These are phyloP conservation scores for Stegostoma tigrinum DNA, from an alignment of 2,113 vertebrate genomes.

Conservation along the genomic window DNA sequence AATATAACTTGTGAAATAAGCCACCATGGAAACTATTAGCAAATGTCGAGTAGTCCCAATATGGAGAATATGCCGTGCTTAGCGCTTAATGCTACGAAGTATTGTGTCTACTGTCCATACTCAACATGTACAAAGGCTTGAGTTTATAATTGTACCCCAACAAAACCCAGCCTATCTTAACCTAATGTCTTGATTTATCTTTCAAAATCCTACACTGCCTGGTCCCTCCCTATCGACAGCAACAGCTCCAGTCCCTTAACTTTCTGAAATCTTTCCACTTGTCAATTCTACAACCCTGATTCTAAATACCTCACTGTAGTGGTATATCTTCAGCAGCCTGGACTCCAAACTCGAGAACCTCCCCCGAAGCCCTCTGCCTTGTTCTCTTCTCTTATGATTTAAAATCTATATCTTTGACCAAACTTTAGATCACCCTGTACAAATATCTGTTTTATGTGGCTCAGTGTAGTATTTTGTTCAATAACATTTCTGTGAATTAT, in stretches of 20 bases:
- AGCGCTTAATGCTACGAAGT: no score
- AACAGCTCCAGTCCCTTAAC: not conserved
- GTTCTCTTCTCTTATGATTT: not conserved
- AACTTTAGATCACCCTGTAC: not conserved
- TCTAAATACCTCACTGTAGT: not conserved
- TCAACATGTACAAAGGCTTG: not conserved
- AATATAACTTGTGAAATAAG: not conserved
- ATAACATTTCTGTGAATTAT: not conserved
- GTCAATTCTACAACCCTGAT: no score
- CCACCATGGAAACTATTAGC: not conserved
- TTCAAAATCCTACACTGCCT: not conserved
- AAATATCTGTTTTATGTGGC: not conserved
- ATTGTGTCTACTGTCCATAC: not conserved
- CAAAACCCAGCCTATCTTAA: not conserved
- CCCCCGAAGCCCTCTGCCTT: not conserved
- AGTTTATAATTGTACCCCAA: not conserved
- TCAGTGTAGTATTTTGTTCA: not conserved
- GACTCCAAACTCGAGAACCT: not conserved
- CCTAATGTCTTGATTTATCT: not conserved
- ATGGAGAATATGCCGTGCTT: not conserved
- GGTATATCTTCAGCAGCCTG: not conserved
- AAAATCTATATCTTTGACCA: not conserved
- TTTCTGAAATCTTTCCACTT: not conserved
- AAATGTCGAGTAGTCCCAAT: not conserved
- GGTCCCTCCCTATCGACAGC: not conserved